Base-by-base conservation (phyloP, 2,888 invertebrate genomes). In the Glyphotaelius pellucidus region DNA sequence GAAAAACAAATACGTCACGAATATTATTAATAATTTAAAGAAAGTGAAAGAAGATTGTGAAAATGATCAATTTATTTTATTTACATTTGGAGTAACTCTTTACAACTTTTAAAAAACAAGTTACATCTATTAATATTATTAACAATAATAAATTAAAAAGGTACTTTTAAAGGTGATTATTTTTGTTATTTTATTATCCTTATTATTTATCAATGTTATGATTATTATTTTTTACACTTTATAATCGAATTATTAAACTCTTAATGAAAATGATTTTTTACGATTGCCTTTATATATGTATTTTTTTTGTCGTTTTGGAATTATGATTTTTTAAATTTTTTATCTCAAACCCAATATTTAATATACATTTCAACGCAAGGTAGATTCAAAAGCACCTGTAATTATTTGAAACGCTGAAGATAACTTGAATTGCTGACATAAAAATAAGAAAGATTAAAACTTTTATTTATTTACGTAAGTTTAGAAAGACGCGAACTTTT, bases 391-490 rank as follows among this genome's bases (percentile, higher is more conserved):
- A 67, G 67, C 9, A 25, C 1, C 25, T 25, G 2, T 25, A 67
- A 67, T 67, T 9, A 25, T 67, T 67, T 25, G 25, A n/a, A 67
- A 67, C n/a, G 25, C 67, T 25, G 19, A 9, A 25, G 67, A n/a
- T 19, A 67, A 67, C n/a, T 67, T 67, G 67, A 67, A n/a, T 67
- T 67, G n/a, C 25, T 67, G 67, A n/a, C n/a, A 25, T 67, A n/a
- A n/a, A 25, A 67, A n/a, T 67, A 9, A 67, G 38, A 42, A 32
- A 15, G 42, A n/a, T 19, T 42, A 42, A 85, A 38, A 85, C 42
- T 35, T 67, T 42, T 42, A 85, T 42, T 85, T 38, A 85, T 85
- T 85, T 38, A 85, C 35, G 85, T 85, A n/a, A 25, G 35, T 85
- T 38, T 11, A 85, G 85, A 35, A 38, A 38, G 15, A 38, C 85